Base-by-base conservation (phyloP, 2,888 invertebrate genomes). In the Campaea margaritaria region DNA sequence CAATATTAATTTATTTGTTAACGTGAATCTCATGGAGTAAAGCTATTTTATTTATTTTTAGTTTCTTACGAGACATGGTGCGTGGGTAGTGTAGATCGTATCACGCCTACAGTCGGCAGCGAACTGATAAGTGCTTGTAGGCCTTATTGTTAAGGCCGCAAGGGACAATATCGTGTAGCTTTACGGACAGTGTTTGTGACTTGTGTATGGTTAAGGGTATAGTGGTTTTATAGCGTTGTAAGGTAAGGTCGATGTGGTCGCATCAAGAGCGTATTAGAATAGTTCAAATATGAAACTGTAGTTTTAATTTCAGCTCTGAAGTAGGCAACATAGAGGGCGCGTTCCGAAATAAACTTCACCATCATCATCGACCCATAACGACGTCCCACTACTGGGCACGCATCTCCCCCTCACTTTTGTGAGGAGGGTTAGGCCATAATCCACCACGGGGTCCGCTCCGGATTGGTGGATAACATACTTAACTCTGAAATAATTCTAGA, bases 51-150 rank as follows among this genome's bases (percentile, higher is more conserved):
- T 62, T 56, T 61, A 60, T 58, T 70, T 67, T 65, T 64, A 61
- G 70, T 63, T 63, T 56, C 28, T 58, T 53, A 63, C 74, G 68
- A 70, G 67, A 70, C 79, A 77, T 74, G 81, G 76, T 78, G 79
- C 69, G 78, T 73, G 76, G 79, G 73, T 76, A 73, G 69, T 69
- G 70, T 59, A 57, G 58, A 43, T 74, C 59, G 66, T 64, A 51
- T 66, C 39, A 39, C 67, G 67, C 71, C 75, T 72, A 62, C 58
- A 63, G 64, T 64, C 65, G 54, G 61, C 73, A 72, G 44, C 80
- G 79, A 79, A 80, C 75, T 79, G 81, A 78, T 71, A 60, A 49
- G 64, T 62, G 68, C 63, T 64, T 58, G 47, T 73, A 49, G 51
- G 65, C 70, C 70, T 70, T 81, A 70, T 66, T 48, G 28, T 39